Base-by-base conservation (phyloP, 2,888 invertebrate species). In the Papilio demoleus region DNA sequence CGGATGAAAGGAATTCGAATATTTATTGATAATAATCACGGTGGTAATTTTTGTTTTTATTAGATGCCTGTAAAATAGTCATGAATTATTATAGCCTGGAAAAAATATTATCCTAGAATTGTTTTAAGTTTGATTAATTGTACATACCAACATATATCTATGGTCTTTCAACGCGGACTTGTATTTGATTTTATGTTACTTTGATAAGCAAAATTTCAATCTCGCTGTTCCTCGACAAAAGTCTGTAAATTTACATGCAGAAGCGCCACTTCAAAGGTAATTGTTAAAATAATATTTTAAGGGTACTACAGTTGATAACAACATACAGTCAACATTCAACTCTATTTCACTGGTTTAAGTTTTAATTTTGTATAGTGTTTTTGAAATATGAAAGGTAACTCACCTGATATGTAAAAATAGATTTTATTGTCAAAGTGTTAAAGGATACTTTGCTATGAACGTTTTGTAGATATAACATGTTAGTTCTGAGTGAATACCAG, bases 191-290 rank as follows among this genome's bases (percentile, higher is more conserved):
- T 70, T 50, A 72, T 70, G 70, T 66, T 68, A 76, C 72, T 78
- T 79, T 75, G 72, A 77, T 71, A 71, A 70, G 70, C 74, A 86
- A 86, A 88, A 88, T 88, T 87, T 5, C 86, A 86, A 87, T 89
- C 82, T 83, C 77, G 76, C 74, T 72, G 75, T 78, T 40, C n/a
- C 22, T 40, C 75, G 75, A 75, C 74, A 77, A 77, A 76, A 53
- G 77, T 80, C 78, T 76, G 77, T 75, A 82, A 82, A 91, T 92
- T 91, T 92, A 90, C 89, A 92, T 92, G 92, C 92, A 90, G 92
- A 92, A 92, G 92, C 90, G 88, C 90, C 88, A 89, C 88, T 91
- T 90, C 92, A 92, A 92, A 92, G 90, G 87, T 84, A 87, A 86
- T 87, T 80, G 84, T 85, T 88, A 80, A 81, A 83, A 87, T 27